Evolutionary conservation across 2,113 vertebrate genomes (phyloP).

Genomic region (Numida meleagris): DNA sequence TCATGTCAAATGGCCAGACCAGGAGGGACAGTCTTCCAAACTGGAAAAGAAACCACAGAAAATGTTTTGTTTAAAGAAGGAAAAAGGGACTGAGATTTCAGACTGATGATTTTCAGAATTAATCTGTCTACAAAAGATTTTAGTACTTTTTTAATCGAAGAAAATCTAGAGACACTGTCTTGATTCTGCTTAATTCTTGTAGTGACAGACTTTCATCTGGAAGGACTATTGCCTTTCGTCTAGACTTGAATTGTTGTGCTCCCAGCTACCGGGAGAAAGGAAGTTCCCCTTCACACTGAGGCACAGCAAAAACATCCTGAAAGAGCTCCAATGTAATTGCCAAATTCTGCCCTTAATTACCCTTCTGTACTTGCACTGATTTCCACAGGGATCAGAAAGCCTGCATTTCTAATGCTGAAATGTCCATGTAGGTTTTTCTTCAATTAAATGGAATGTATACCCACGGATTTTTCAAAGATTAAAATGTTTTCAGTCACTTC

Average conservation of each 20-base stretch:
- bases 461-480: background rate
- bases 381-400: background rate
- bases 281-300: background rate
- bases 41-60: background rate
- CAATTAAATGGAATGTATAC: background rate
- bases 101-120: background rate
- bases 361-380: background rate
- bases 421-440: background rate
- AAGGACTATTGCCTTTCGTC: background rate
- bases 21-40: background rate
- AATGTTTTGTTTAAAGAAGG: background rate
- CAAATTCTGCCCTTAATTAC: background rate
- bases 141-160: rapidly evolving
- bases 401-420: background rate
- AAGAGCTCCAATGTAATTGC: background rate
- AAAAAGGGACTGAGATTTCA: background rate
- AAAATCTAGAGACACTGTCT: background rate
- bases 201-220: background rate
- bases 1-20: background rate
- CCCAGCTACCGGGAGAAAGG: background rate
- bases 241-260: background rate
- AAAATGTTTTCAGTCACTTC: background rate
- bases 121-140: background rate
- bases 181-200: background rate
- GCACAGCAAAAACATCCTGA: background rate